These are phyloP conservation scores for Limanda limanda DNA, from an alignment of 2,113 vertebrate species.

Conservation along the genomic window DNA sequence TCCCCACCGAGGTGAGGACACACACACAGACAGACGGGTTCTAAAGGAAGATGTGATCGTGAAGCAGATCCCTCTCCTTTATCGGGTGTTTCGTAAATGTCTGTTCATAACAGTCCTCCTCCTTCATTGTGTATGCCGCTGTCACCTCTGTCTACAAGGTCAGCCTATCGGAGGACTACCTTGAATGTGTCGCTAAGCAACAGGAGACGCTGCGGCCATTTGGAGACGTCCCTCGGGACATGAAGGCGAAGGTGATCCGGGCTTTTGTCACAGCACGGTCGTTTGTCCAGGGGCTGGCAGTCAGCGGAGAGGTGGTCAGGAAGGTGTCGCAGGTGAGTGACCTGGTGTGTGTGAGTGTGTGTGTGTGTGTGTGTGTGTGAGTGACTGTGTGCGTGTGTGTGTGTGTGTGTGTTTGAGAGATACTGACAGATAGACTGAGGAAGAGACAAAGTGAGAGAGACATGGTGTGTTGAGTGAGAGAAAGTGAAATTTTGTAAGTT, in stretches of 20 bases:
- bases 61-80: neutral
- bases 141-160: constrained; percentile 53
- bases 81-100: neutral
- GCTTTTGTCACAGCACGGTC: constrained; percentile 90
- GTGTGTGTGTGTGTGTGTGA: constrained; percentile 13
- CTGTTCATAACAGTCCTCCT: neutral
- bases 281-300: constrained; percentile 88
- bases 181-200: constrained; percentile 93
- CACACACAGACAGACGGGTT: neutral
- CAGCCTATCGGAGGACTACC: constrained; percentile 87
- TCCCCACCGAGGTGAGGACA: constrained; percentile 76
- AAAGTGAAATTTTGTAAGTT: constrained; percentile 2
- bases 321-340: constrained; percentile 91
- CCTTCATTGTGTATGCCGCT: neutral
- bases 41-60: neutral
- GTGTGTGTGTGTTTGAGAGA: constrained; percentile 1
- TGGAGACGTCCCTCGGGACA: constrained; percentile 88
- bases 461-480: neutral
- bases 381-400: constrained; percentile 19
- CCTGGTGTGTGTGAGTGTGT: constrained; percentile 11
- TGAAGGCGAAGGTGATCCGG: constrained; percentile 87
- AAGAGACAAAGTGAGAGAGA: neutral
- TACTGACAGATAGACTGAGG: neutral
- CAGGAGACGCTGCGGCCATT: constrained; percentile 90
- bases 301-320: constrained; percentile 88